Evolutionary conservation across 2,113 vertebrate genomes (phyloP), one percentile per base, ranked within the genome.

Genomic region (Podarcis cretensis): DNA sequence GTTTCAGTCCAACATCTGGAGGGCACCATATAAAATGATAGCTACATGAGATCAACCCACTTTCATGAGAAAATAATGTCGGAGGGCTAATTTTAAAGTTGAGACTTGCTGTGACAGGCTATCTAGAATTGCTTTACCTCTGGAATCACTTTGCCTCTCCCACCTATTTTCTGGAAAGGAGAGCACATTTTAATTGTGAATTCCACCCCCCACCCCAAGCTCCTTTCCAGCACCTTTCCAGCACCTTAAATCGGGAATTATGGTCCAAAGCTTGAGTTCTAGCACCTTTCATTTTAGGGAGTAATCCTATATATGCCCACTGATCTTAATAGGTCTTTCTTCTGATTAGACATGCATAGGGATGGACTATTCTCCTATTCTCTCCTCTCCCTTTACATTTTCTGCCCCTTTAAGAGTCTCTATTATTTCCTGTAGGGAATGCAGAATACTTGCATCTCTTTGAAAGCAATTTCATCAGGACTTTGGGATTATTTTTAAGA

Each of bases 401-500:
- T 87, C 82, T 66, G 35, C 9, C 83, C 48, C 30, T 57, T 63
- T 54, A 54, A 18, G 20, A 8, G 59, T 87, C 83, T 57, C 87
- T 84, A 69, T 1, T 2, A 27, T 85, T 80, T 74, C 83, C 92
- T 91, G 86, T 27, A 78, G 83, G 81, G 87, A 91, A 80, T 13
- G 5, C 25, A 91, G 88, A 87, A 37, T 88, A 75, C 40, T 90
- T 84, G 91, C 81, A 91, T 84, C 92, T 66, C 89, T 87, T 84
- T 74, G 2, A 32, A 91, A 54, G 87, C 85, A 83, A 83, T 84
- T 83, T 48, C 78, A 68, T 37, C 40, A 81, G 81, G 89, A 57
- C 66, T 92, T 40, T 89, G 65, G 90, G 68, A 85, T 95, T 94
- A 93, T 91, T 94, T 94, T 95, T 92, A 48, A 91, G 87, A 83